phyloP scores from a whole-genome alignment of 1,140 invertebrate genomes.

The Lepidurus arcticus region DNA sequence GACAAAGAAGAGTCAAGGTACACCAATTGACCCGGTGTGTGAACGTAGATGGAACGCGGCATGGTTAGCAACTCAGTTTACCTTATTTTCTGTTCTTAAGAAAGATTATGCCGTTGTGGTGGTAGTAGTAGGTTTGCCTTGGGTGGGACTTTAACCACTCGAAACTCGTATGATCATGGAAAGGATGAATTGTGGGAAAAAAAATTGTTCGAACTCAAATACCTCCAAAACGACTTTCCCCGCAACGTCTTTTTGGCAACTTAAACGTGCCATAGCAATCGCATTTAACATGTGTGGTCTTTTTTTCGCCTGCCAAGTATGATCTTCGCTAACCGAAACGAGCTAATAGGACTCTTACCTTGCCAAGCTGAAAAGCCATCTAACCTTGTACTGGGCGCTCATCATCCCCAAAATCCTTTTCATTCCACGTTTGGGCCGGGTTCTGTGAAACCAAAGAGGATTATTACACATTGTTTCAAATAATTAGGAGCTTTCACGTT shows the following conservation, averaged over 20 bases:
- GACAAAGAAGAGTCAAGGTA: conserved; percentile 15
- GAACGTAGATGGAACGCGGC: conserved; percentile 7
- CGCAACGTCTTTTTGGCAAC: conserved; percentile 14
- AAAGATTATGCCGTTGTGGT: conserved; percentile 4
- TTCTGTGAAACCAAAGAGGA: not conserved
- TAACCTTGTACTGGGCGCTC: conserved; percentile 8
- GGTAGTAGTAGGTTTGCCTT: conserved; percentile 13
- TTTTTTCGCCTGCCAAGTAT: conserved; percentile 14
- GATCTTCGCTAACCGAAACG: conserved; percentile 3
- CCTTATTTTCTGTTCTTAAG: conserved; percentile 8
- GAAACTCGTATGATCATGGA: not conserved
- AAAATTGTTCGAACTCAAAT: conserved; percentile 11
- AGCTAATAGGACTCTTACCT: conserved; percentile 19
- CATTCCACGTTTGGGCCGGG: not conserved
- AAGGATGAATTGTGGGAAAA: not conserved
- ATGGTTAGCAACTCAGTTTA: conserved; percentile 14
- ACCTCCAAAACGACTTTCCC: conserved; percentile 9
- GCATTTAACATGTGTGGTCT: not conserved
- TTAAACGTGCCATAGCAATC: conserved; percentile 18
- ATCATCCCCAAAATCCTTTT: not conserved
- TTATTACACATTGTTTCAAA: not conserved
- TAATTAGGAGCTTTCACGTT: not conserved
- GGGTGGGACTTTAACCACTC: not conserved
- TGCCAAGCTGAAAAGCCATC: not conserved
- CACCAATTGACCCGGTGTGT: conserved; percentile 1